Percentiles rank a stretch among this genome's conserved stretches.
Evolutionary conservation across 2,113 vertebrate genomes (phyloP).

Genomic region (Myiozetetes cayanensis): DNA sequence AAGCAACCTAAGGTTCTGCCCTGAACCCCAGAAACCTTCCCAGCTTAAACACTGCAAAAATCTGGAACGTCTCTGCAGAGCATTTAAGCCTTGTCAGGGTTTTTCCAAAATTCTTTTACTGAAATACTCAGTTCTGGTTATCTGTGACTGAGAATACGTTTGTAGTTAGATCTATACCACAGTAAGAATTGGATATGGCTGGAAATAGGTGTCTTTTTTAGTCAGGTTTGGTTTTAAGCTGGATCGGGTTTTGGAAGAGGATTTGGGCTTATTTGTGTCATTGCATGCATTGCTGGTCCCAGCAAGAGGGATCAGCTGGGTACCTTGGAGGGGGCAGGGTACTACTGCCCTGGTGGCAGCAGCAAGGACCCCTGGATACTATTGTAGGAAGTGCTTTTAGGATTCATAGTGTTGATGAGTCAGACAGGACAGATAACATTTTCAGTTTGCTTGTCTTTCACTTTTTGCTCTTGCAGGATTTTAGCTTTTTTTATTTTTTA

Average conservation of each 20-base stretch:
- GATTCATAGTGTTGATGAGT: background rate
- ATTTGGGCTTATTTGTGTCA: background rate
- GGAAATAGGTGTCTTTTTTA: background rate
- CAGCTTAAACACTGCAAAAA: background rate
- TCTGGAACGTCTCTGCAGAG: background rate
- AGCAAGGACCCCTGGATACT: background rate
- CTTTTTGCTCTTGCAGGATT: background rate
- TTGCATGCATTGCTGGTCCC: background rate
- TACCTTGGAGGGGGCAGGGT: background rate
- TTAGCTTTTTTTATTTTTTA: background rate
- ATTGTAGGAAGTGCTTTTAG: background rate
- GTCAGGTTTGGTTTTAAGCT: background rate
- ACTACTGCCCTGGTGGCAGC: background rate
- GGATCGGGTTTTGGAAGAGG: background rate
- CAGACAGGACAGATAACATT: background rate
- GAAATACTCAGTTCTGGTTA: background rate
- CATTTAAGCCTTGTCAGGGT: background rate
- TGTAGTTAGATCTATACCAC: background rate
- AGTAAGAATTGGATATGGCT: background rate
- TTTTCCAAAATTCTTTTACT: background rate
- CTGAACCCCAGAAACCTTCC: background rate
- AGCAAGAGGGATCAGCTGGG: background rate
- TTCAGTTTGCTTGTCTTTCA: background rate
- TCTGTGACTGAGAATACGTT: background rate
- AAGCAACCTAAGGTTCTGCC: background rate